Evolutionary conservation across 2,888 invertebrate species (phyloP).

Genomic region (Deroplatys truncata): DNA sequence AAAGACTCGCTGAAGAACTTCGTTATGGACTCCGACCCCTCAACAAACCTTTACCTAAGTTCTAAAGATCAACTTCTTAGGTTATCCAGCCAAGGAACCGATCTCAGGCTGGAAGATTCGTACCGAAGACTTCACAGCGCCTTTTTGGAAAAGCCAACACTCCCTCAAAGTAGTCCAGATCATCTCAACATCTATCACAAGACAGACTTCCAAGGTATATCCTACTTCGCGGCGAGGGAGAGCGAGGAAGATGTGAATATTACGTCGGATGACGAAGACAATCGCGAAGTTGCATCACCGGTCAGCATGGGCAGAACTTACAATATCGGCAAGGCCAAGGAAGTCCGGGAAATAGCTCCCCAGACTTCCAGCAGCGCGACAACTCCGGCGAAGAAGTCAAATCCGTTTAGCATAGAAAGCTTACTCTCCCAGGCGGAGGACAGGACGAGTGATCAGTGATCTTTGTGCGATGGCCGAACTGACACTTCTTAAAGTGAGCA

Average conservation of each 20-base stretch:
- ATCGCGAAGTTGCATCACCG: background rate
- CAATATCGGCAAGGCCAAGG: background rate
- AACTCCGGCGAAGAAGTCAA: conserved; percentile 19
- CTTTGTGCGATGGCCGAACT: background rate
- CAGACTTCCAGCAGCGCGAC: background rate
- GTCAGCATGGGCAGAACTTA: background rate
- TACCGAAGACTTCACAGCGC: background rate
- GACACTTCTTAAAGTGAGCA: background rate
- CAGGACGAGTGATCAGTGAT: background rate
- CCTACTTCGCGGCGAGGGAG: background rate
- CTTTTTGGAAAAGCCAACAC: background rate
- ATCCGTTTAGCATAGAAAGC: conserved; percentile 36
- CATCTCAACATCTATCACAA: background rate
- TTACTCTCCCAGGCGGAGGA: conserved; percentile 29
- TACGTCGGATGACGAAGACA: background rate
- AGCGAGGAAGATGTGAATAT: background rate
- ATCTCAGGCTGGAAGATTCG: background rate
- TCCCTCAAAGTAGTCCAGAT: background rate
- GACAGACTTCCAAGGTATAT: background rate
- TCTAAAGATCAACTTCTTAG: background rate
- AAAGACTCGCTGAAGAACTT: background rate
- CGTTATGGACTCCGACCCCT: background rate
- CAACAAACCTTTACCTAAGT: background rate
- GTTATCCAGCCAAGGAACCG: background rate
- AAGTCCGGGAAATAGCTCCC: background rate